A percentile compares a stretch with the other conserved stretches of the same genome.
Conservation (phyloP, 2,888 invertebrate species). For the Byasa hedistus region DNA sequence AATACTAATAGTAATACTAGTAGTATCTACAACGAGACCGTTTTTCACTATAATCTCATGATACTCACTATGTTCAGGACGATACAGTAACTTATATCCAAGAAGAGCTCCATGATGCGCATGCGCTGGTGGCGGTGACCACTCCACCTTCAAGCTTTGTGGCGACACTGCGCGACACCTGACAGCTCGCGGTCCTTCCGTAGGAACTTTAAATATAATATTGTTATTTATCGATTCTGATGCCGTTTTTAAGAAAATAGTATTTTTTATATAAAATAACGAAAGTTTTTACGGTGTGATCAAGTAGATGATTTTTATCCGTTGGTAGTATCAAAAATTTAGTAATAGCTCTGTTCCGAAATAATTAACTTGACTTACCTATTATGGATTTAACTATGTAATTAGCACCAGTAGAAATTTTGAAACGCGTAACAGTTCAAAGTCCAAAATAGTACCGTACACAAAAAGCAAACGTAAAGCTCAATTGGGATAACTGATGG, state of each 20-base stretch:
- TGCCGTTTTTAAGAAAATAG: neutral
- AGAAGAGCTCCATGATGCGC: constrained; percentile 87
- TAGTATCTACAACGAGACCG: neutral
- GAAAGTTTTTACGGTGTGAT: no score
- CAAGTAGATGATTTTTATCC: no score
- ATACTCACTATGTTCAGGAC: constrained; percentile 79
- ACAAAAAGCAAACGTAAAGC: no score
- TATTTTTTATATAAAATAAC: neutral
- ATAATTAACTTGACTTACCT: no score
- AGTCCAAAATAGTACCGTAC: no score
- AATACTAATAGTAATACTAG: neutral
- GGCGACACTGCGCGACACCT: constrained; percentile 88
- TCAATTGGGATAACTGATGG: no score
- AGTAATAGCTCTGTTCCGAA: no score
- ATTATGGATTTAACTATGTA: no score
- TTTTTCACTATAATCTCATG: neutral
- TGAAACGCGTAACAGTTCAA: no score
- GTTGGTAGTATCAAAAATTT: no score
- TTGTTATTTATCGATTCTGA: neutral
- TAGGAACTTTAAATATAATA: constrained; percentile 80
- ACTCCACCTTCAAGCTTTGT: constrained; percentile 89
- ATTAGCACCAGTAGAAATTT: no score
- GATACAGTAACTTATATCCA: constrained; percentile 92
- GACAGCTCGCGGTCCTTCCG: constrained; percentile 87
- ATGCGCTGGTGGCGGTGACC: constrained; percentile 86